Base-by-base conservation (phyloP, 2,113 vertebrate species). In the Antechinus flavipes region DNA sequence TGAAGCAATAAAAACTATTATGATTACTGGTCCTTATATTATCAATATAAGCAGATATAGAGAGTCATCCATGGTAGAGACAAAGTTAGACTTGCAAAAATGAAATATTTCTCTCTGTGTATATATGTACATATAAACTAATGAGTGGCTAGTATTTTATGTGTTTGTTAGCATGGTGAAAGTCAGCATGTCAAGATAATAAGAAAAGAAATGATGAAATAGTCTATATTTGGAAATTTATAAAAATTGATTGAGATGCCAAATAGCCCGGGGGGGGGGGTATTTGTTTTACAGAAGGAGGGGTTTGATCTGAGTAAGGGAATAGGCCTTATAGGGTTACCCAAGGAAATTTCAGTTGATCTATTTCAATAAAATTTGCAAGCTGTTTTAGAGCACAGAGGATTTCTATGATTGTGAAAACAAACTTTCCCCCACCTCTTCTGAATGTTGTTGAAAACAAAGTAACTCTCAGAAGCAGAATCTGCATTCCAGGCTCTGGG, bases 401-500 rank as follows among this genome's bases (percentile, higher is more conserved):
- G 35, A 89, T 97, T 98, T 95, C 68, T 95, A 94, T n/a, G 22
- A 94, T 89, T 92, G 46, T 92, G 54, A 90, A 98, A 97, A 96
- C 94, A 95, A 19, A 84, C 89, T 97, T 97, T 61, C 94, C 90
- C 91, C 8, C 96, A 97, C 96, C 95, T 93, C 94, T 93, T 94
- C 50, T 30, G 30, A 58, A 90, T 91, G 46, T 95, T 97, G 91
- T 92, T 92, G 96, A 95, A 92, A 94, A 98, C 97, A 97, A 93
- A 98, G 95, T 97, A 92, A 98, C 95, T 98, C 98, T 96, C 97
- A 96, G 97, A 98, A 97, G 97, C 95, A 96, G 95, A 98, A 98
- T 98, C 98, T 98, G 98, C 98, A 98, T 98, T 98, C 98, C 1
- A 2, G 98, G 98, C 98, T 98, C 96, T 90, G 49, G 92, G 98